Evolutionary conservation across 2,113 vertebrate species (phyloP).

Genomic region (Dendropsophus ebraccatus): DNA sequence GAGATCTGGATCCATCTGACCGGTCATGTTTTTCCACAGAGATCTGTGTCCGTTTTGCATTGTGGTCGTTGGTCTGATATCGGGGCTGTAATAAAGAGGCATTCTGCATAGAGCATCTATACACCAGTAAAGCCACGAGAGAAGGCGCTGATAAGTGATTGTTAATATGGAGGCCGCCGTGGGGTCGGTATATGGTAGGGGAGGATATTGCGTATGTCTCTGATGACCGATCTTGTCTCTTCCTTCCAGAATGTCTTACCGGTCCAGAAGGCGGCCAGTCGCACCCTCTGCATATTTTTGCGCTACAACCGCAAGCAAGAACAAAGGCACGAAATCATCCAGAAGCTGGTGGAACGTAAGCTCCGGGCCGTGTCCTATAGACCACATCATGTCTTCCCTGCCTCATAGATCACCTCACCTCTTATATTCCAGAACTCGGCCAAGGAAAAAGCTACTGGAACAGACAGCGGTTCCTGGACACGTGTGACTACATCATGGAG

Average conservation of each 20-base stretch:
- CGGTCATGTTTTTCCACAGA: no score
- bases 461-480: conserved; percentile 91
- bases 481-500: conserved; percentile 92
- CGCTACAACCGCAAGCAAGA: conserved; percentile 94
- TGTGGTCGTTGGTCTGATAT: no score
- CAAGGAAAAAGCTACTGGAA: conserved; percentile 96
- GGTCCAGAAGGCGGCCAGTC: conserved; percentile 90
- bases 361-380: background rate
- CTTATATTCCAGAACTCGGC: conserved; percentile 80
- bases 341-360: conserved; percentile 90
- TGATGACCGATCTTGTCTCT: background rate
- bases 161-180: no score
- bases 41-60: no score
- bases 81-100: no score
- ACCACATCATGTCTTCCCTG: background rate
- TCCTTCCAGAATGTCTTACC: conserved; percentile 89
- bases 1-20: no score
- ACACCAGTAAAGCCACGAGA: no score
- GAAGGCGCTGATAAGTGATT: no score
- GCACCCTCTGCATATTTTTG: conserved; percentile 89
- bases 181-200: no score
- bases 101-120: no score
- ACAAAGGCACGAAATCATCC: conserved; percentile 90
- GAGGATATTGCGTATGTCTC: no score
- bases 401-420: background rate